Evolutionary conservation across 2,888 invertebrate species (phyloP), one percentile per base, ranked within the genome.

Genomic region (Strigamia maritima): DNA sequence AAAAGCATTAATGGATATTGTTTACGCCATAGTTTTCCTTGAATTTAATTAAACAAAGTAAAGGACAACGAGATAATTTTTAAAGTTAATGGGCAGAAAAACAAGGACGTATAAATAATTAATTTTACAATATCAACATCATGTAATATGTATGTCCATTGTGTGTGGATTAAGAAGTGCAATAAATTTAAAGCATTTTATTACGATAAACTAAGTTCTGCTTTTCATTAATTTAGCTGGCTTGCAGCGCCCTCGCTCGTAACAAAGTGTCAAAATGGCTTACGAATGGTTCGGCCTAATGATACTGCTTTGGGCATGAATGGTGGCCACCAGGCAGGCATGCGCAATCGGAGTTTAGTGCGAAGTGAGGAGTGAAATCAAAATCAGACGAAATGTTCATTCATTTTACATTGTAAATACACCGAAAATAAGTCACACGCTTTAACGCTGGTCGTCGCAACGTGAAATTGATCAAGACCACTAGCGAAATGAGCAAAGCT

Each of bases 401-500:
- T 60, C 22, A 60, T 60, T 19, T 60, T 60, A 22, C 60, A 60
- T 22, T 60, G 60, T 60, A 60, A 60, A 60, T 22, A 60, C 22
- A 60, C 60, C 19, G 12, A 60, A 22, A 19, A n/a, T 22, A 24
- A 22, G 10, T 24, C 60, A 22, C n/a, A 60, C 19, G 60, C 60
- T 60, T 60, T 24, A n/a, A 60, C 60, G 60, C 60, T 60, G 60
- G 60, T 22, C 60, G 22, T 22, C 60, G 22, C 60, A 24, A 1
- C 60, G 60, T 19, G 60, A 60, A 60, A 22, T 19, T 19, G 14
- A 19, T 60, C 60, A 19, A n/a, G 22, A 12, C 24, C 60, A 19
- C 24, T n/a, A 24, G 16, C 26, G 28, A 35, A 28, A 76, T 76
- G 76, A 76, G 76, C 76, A 76, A 76, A 38, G 16, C 76, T 19